These are phyloP conservation scores for Hippopotamyrus pictus DNA, from an alignment of 2,797 vertebrate genomes.

Conservation along the genomic window DNA sequence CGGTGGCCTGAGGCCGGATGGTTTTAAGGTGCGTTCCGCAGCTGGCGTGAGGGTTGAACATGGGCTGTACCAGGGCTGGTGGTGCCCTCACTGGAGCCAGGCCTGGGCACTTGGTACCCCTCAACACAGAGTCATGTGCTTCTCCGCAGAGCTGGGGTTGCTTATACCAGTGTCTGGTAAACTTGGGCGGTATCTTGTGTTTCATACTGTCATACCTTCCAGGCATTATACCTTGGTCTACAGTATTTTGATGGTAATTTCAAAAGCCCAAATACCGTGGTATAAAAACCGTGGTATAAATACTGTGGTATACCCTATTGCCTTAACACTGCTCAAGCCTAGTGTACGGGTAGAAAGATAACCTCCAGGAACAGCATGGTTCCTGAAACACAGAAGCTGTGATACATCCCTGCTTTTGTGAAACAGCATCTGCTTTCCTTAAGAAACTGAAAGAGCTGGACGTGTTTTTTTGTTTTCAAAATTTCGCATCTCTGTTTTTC, in stretches of 20 bases:
- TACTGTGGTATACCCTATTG: neutral
- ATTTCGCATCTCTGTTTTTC: neutral
- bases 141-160: neutral
- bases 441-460: neutral
- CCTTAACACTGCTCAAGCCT: neutral
- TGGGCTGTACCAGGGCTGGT: neutral
- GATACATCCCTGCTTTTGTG: neutral
- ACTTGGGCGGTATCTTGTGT: neutral
- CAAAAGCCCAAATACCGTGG: neutral
- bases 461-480: neutral
- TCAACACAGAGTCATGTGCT: neutral
- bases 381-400: neutral
- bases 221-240: neutral
- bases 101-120: neutral
- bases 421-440: neutral
- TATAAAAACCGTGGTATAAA: neutral
- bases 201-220: neutral
- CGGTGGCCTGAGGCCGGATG: slow-evolving; percentile 29
- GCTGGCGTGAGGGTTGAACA: slow-evolving; percentile 32
- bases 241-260: neutral
- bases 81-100: neutral
- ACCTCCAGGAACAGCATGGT: neutral
- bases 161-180: neutral
- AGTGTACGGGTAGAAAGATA: neutral
- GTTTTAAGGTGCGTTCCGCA: slow-evolving; percentile 50